phyloP scores from a whole-genome alignment of 2,797 vertebrate genomes.

The Tamandua tetradactyla region DNA sequence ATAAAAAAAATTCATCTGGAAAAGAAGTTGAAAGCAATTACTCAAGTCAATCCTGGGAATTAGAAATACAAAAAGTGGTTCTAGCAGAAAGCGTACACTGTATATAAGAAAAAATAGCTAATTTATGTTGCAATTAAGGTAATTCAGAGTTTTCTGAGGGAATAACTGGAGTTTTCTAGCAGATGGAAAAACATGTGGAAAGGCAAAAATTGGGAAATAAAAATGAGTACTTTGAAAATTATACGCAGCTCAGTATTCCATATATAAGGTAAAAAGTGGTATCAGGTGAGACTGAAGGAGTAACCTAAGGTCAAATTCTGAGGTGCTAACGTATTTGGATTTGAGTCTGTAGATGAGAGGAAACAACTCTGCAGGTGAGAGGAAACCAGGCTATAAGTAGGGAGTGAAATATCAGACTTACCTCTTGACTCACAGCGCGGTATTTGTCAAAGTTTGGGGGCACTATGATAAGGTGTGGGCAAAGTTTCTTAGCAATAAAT shows the following conservation, averaged over 20 bases:
- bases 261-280: neutral
- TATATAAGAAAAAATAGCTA: conserved; percentile 40
- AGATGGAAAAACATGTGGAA: conserved; percentile 30
- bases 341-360: neutral
- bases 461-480: conserved; percentile 93
- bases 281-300: neutral
- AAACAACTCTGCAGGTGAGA: neutral
- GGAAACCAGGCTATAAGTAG: neutral
- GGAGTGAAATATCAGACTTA: conserved; percentile 81
- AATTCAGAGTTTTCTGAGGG: conserved; percentile 10
- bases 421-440: conserved; percentile 92
- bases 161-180: neutral
- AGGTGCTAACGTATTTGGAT: neutral
- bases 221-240: neutral
- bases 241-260: neutral
- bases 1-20: conserved; percentile 33
- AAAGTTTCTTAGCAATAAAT: conserved; percentile 98
- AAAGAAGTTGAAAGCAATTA: conserved; percentile 38
- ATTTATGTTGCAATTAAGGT: neutral
- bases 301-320: neutral
- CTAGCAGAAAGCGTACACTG: conserved; percentile 32
- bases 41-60: neutral
- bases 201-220: conserved; percentile 9
- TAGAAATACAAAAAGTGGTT: conserved; percentile 39
- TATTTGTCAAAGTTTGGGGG: conserved; percentile 96